Percentiles rank a stretch among this genome's conserved stretches.
These are phyloP conservation scores for Amblyopsis rosae DNA, from an alignment of 2,113 vertebrate species.

Conservation along the genomic window DNA sequence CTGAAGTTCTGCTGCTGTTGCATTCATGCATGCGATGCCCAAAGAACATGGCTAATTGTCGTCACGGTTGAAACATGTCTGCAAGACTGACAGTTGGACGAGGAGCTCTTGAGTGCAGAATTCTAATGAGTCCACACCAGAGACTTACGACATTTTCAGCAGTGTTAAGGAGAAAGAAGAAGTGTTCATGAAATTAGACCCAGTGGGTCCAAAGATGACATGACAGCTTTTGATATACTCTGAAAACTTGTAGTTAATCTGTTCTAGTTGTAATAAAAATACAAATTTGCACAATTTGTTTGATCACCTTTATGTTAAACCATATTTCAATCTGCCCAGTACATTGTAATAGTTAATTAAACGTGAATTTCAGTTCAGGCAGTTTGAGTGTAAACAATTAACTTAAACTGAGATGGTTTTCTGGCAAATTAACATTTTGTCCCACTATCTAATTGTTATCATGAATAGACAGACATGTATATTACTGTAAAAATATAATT, in stretches of 20 bases:
- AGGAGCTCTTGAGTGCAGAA: not conserved
- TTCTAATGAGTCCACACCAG: not conserved
- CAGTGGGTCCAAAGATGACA: not conserved
- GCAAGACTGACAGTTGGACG: not conserved
- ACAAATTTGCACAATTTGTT: no score
- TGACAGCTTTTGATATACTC: not conserved
- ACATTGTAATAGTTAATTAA: slow-evolving; percentile 52
- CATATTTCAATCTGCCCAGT: slow-evolving; percentile 46
- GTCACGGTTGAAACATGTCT: no score
- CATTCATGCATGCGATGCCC: not conserved
- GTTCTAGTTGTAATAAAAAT: no score
- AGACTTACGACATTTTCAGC: not conserved
- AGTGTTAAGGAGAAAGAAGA: not conserved
- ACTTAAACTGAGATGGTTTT: slow-evolving; percentile 9
- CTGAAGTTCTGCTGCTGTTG: no score
- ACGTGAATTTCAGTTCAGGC: slow-evolving; percentile 22
- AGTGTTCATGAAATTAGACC: not conserved
- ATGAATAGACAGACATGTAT: not conserved
- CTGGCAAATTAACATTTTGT: not conserved
- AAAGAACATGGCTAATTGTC: not conserved
- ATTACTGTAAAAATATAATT: slow-evolving; percentile 64
- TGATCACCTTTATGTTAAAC: no score
- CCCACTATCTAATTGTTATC: no score
- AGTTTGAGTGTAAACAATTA: slow-evolving; percentile 58
- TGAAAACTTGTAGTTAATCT: no score